Percentiles rank a stretch among this genome's conserved stretches.
These are phyloP conservation scores for Scophthalmus maximus DNA, from an alignment of 2,113 vertebrate species.

Conservation along the genomic window DNA sequence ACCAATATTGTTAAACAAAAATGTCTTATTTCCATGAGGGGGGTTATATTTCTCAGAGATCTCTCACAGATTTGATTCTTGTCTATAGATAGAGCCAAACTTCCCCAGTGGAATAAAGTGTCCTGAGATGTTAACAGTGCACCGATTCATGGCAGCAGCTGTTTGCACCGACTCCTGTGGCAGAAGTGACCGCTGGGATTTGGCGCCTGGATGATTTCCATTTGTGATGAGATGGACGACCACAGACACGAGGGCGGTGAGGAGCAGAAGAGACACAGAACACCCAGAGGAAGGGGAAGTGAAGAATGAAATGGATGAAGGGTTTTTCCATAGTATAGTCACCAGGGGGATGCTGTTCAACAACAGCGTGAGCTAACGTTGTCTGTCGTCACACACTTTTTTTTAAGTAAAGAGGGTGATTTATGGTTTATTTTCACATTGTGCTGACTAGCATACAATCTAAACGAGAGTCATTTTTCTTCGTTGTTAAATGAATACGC, in stretches of 20 bases:
- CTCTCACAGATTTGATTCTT: neutral
- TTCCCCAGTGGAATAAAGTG: neutral
- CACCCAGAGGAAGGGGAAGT: conserved; percentile 7
- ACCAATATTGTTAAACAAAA: neutral
- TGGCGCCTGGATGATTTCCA: conserved; percentile 34
- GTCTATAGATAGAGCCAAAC: neutral
- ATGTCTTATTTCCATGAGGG: neutral
- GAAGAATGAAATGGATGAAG: neutral
- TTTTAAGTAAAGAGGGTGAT: too few relatives aligned
- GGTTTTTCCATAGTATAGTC: neutral
- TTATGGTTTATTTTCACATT: too few relatives aligned
- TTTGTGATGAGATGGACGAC: conserved; percentile 9
- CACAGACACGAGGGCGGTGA: neutral
- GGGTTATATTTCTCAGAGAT: neutral
- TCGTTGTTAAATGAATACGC: neutral
- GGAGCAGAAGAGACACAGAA: conserved; percentile 10
- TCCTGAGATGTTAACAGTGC: conserved; percentile 6
- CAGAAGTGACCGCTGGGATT: conserved; percentile 30
- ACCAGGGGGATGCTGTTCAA: neutral
- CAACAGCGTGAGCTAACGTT: neutral
- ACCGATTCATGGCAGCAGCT: conserved; percentile 41
- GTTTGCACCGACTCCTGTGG: conserved; percentile 37
- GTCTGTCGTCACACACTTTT: neutral
- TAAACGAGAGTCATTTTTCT: too few relatives aligned
- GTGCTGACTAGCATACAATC: too few relatives aligned